A percentile compares a stretch with the other conserved stretches of the same genome.
These are phyloP conservation scores for Orthonevra nobilis DNA, from an alignment of 2,888 invertebrate species.

Conservation along the genomic window DNA sequence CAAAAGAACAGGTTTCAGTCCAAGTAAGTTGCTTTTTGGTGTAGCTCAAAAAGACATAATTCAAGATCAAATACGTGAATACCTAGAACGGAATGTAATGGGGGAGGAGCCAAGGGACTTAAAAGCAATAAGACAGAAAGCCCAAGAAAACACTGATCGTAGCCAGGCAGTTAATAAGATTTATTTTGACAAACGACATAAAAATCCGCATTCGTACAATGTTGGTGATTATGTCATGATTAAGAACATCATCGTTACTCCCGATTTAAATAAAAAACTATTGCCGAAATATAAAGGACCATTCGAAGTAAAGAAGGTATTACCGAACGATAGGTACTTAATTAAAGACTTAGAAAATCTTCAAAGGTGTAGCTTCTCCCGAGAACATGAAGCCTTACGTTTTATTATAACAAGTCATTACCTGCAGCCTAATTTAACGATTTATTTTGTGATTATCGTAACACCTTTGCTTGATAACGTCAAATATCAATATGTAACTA, in stretches of 20 bases:
- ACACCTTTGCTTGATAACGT: too few species aligned
- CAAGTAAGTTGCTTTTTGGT: conserved; percentile 73
- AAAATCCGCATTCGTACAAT: conserved; percentile 57
- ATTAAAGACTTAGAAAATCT: neutral
- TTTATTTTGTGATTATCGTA: too few species aligned
- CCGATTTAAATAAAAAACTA: neutral
- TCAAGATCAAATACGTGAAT: conserved; percentile 53
- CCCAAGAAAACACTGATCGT: conserved; percentile 62
- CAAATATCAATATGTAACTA: too few species aligned
- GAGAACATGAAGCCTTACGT: neutral
- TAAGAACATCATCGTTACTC: too few species aligned
- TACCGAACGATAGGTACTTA: neutral
- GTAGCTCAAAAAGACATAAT: conserved; percentile 71
- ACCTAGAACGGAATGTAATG: conserved; percentile 15
- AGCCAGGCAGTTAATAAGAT: conserved; percentile 70
- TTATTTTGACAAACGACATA: conserved; percentile 49
- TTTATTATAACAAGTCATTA: neutral
- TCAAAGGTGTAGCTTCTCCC: neutral
- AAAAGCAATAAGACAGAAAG: conserved; percentile 29
- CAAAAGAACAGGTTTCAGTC: conserved; percentile 72
- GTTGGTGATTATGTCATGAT: conserved; percentile 60
- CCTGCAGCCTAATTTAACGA: neutral
- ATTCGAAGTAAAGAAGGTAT: neutral
- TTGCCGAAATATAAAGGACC: neutral
- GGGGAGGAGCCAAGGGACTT: conserved; percentile 8